Evolutionary conservation across 2,797 vertebrate genomes (phyloP), one percentile per base, ranked within the genome.

Genomic region (Syndactyla subalaris): DNA sequence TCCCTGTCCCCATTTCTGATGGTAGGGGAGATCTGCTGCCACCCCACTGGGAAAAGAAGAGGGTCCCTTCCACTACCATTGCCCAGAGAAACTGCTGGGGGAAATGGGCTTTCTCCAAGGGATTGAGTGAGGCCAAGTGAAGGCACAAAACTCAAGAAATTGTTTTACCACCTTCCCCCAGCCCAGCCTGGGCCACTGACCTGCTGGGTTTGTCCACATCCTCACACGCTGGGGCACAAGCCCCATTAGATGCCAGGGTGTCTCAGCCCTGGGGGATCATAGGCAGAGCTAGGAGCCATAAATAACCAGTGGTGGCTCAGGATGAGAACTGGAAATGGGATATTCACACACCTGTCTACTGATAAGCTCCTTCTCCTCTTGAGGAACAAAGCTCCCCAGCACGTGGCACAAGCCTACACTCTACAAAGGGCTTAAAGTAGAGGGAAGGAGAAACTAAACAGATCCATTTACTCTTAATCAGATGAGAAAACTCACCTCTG

Each of bases 311-410:
- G 15, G 58, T 45, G 26, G 46, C 46, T 65, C 17, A 63, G 45
- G 43, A 49, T 12, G 21, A 85, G 36, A 57, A 19, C 29, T 3
- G 5, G 75, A 71, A 85, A 63, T 2, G 11, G 71, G 27, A n/a
- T 19, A 4, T 22, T 71, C 23, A 18, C 1, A 18, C 1, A 1
- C 36, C 32, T 38, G 51, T 8, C 26, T 0, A 0, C 19, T 26
- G 23, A 16, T 2, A 5, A 77, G 15, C 9, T 32, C 21, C 41
- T 63, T 55, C 19, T 55, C 4, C 14, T 27, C 14, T 27, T 9
- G 36, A 65, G 49, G 22, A 55, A 4, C 49, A 70, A 78, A 93
- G 43, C 41, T 87, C 24, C 41, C 29, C 65, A 27, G 54, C 68
- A 46, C 30, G 0, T 38, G 43, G 27, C 5, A 7, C 39, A 82